Percentiles rank a stretch among this genome's conserved stretches.
Conservation (phyloP, 2,888 invertebrate species). For the Drosophila pegasa region DNA sequence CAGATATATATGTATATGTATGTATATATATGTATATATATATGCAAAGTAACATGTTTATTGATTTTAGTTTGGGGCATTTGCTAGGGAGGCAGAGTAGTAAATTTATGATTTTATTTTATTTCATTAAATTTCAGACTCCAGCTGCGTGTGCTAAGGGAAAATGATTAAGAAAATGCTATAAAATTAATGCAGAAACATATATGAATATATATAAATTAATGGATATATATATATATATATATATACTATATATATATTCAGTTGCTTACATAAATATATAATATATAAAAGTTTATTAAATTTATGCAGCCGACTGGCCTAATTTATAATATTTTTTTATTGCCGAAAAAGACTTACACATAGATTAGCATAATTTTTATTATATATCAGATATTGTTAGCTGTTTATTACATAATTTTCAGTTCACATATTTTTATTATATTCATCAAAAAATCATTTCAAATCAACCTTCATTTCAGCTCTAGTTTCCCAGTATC, state of each 20-base stretch:
- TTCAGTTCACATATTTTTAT: not conserved
- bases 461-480: not conserved
- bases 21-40: conserved; percentile 10
- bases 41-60: conserved; percentile 62
- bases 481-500: conserved; percentile 2
- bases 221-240: not conserved
- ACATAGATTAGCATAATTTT: not conserved
- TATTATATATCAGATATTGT: not conserved
- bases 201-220: no score
- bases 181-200: not conserved
- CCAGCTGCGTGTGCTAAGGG: conserved; percentile 18
- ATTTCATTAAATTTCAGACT: conserved; percentile 44
- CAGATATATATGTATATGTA: not conserved
- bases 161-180: no score
- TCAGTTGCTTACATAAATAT: no score
- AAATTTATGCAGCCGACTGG: not conserved
- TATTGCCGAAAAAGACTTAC: not conserved
- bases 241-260: no score
- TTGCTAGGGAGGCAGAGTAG: conserved; percentile 27
- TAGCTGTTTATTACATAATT: not conserved
- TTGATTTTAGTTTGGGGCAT: conserved; percentile 55
- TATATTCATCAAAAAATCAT: not conserved
- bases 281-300: not conserved
- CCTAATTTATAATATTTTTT: not conserved
- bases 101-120: conserved; percentile 74